Base-by-base conservation (phyloP, 2,888 invertebrate genomes). In the Pristionchus maxplancki region DNA sequence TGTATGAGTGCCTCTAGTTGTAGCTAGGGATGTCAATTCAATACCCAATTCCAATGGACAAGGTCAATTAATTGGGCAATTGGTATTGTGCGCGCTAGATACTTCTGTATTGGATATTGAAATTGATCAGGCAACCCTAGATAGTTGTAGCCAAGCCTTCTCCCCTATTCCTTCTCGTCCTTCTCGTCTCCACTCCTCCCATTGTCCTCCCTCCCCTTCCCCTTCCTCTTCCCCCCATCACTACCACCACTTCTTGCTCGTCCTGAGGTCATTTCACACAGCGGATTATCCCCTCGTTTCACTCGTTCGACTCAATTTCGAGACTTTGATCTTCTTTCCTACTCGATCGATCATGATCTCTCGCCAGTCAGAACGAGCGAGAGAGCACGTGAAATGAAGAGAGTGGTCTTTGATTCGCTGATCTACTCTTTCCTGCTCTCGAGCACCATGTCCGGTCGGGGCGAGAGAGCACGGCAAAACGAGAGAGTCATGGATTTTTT, bases 191-290 rank as follows among this genome's bases (percentile, higher is more conserved):
- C 53, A n/a, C 40, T 64, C 64, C 31, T 34, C 40, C 58, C 31
- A n/a, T 64, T 85, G 40, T 85, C 85, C 64, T 40, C 64, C 28
- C 48, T 17, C 28, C 37, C 62, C 31, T 53, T 44, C 64, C 81
- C 44, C 9, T 44, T 82, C 31, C 50, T 34, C 34, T 53, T 53
- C 20, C 53, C 50, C 50, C 50, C 82, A 50, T 82, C 53, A 50
- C 53, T n/a, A 24, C 31, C 28, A 28, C 50, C 40, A 40, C 44
- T 74, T 74, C 74, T 11, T n/a, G 15, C 40, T 37, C 44, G 50
- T 50, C 82, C 53, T 82, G 82, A 82, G 82, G 82, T 82, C 82
- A 82, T 53, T 82, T 82, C 82, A 82, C 82, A 53, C 53, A n/a
- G n/a, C n/a, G 53, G 82, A 82, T 82, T 40, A 82, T 82, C 82